Conservation (phyloP, 1,140 invertebrate genomes). For the Cherax quadricarinatus region DNA sequence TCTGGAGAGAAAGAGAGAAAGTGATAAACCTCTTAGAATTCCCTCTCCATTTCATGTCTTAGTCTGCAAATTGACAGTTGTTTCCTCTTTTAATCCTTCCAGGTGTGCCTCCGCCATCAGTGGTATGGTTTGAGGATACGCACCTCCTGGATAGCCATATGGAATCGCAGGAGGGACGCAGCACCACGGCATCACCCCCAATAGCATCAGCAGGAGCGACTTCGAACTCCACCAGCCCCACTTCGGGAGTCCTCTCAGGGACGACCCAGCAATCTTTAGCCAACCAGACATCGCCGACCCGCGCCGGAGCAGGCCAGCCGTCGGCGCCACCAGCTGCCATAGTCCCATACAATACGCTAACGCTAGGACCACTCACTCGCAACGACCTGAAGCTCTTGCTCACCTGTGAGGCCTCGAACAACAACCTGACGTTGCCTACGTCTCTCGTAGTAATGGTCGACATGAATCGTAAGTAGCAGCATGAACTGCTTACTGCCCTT, state of each 20-base stretch:
- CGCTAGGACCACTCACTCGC: constrained; percentile 83
- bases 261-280: not conserved
- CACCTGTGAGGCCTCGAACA: constrained; percentile 91
- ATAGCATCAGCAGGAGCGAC: not conserved
- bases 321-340: no score
- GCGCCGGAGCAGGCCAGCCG: no score
- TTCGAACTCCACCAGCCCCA: not conserved
- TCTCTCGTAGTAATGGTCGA: constrained; percentile 90
- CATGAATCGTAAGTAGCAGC: constrained; percentile 88
- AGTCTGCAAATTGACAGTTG: no score
- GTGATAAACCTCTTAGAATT: no score
- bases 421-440: constrained; percentile 86
- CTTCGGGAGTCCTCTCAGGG: not conserved
- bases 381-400: constrained; percentile 88
- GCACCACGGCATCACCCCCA: not conserved
- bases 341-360: constrained; percentile 78
- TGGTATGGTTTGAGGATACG: constrained; percentile 58
- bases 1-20: no score
- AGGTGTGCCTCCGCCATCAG: constrained; percentile 41
- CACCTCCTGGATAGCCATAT: constrained; percentile 49
- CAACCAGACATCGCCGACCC: not conserved
- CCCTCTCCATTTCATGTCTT: no score
- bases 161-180: constrained; percentile 19
- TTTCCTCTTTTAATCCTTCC: not conserved
- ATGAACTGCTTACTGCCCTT: no score